Conservation (phyloP, 2,113 vertebrate species). For the Oxyura jamaicensis region DNA sequence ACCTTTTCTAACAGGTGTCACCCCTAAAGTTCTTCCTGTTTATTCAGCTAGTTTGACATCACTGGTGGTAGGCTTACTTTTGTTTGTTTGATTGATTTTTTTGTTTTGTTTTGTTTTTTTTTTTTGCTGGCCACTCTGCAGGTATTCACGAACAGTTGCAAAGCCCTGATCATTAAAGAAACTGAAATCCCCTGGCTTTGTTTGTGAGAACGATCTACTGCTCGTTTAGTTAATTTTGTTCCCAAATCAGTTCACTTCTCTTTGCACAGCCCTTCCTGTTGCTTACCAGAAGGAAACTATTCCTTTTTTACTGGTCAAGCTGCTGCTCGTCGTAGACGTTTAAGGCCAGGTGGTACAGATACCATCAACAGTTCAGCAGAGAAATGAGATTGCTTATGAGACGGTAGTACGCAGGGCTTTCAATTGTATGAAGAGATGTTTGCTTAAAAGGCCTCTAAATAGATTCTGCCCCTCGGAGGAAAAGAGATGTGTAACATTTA, state of each 20-base stretch:
- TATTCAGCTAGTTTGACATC: not conserved
- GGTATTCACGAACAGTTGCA: not conserved
- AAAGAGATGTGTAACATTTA: not conserved
- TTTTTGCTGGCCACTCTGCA: not conserved
- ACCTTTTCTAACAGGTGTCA: not conserved
- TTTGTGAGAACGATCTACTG: not conserved
- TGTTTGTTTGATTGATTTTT: too few relatives aligned
- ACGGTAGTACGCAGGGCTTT: not conserved
- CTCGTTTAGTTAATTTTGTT: not conserved
- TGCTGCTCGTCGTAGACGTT: not conserved
- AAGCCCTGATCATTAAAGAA: not conserved
- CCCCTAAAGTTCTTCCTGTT: not conserved
- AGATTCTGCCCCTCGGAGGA: not conserved
- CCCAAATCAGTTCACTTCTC: not conserved
- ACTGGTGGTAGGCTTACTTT: not conserved
- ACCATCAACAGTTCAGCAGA: not conserved
- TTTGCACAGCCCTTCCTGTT: not conserved
- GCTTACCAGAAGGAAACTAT: not conserved
- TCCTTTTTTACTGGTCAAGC: not conserved
- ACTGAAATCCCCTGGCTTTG: not conserved
- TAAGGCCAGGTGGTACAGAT: not conserved
- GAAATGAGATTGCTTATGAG: not conserved
- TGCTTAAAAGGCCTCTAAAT: constrained; percentile 44
- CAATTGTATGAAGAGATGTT: not conserved
- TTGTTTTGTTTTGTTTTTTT: too few relatives aligned